A percentile compares a stretch with the other conserved stretches of the same genome.
These are phyloP conservation scores for Sphaerophoria rueppellii DNA, from an alignment of 2,888 invertebrate species.

Conservation along the genomic window DNA sequence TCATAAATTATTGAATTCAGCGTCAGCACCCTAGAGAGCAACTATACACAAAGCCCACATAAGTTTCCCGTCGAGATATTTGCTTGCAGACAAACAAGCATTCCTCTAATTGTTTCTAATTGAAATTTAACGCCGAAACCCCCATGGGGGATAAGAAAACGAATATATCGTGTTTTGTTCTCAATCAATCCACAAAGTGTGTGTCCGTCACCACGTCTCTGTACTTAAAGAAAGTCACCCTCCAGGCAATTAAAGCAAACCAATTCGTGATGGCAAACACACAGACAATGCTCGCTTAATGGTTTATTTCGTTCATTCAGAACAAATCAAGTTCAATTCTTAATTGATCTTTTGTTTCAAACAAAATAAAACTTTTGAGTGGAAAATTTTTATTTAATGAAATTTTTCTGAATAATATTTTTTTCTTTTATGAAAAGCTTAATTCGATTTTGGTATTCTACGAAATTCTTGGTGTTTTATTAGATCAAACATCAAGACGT, in stretches of 20 bases:
- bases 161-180: not conserved
- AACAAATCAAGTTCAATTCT: slow-evolving; percentile 11
- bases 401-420: not conserved
- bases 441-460: too few species aligned
- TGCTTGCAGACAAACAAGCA: not conserved
- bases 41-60: not conserved
- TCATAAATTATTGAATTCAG: too few species aligned
- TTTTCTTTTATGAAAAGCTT: not conserved
- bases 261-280: not conserved
- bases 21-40: too few species aligned
- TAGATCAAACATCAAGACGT: not conserved
- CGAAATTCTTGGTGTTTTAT: too few species aligned
- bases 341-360: slow-evolving; percentile 33
- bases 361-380: not conserved
- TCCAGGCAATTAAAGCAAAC: not conserved
- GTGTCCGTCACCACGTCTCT: slow-evolving; percentile 1
- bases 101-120: slow-evolving; percentile 10
- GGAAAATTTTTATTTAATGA: not conserved
- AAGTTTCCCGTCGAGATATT: not conserved
- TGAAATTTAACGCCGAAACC: slow-evolving; percentile 22
- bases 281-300: not conserved
- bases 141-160: slow-evolving; percentile 16
- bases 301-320: not conserved
- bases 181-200: not conserved
- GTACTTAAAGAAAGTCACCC: not conserved